These are phyloP conservation scores for Calonectris borealis DNA, from an alignment of 2,113 vertebrate species.

Conservation along the genomic window DNA sequence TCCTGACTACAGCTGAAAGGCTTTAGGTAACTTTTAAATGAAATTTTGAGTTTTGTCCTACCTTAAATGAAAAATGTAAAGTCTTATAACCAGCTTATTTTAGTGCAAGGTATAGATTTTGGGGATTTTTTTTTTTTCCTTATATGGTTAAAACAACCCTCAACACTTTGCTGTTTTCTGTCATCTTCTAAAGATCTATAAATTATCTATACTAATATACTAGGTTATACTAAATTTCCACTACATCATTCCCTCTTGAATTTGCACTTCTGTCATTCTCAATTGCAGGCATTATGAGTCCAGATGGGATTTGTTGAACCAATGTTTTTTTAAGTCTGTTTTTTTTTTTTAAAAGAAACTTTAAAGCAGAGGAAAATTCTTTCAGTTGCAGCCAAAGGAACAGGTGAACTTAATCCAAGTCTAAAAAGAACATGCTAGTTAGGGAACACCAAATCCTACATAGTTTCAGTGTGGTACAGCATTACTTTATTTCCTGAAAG, in stretches of 20 bases:
- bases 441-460: neutral
- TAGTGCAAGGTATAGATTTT: neutral
- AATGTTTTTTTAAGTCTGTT: neutral
- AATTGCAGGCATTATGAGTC: neutral
- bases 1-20: neutral
- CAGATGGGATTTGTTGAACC: constrained; percentile 47
- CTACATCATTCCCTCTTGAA: neutral
- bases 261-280: neutral
- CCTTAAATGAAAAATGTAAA: neutral
- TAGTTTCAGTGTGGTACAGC: neutral
- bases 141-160: neutral
- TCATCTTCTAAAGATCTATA: neutral
- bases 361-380: neutral
- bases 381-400: neutral
- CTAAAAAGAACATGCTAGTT: neutral
- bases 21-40: neutral
- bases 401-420: constrained; percentile 22
- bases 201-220: neutral
- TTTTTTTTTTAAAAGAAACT: neutral
- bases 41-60: neutral
- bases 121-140: neutral
- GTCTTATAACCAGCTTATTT: neutral
- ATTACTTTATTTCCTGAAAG: constrained; percentile 29
- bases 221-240: constrained; percentile 12
- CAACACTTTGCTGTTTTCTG: neutral